These are phyloP conservation scores for Oncorhynchus kisutch DNA, from an alignment of 2,113 vertebrate genomes.

Conservation along the genomic window DNA sequence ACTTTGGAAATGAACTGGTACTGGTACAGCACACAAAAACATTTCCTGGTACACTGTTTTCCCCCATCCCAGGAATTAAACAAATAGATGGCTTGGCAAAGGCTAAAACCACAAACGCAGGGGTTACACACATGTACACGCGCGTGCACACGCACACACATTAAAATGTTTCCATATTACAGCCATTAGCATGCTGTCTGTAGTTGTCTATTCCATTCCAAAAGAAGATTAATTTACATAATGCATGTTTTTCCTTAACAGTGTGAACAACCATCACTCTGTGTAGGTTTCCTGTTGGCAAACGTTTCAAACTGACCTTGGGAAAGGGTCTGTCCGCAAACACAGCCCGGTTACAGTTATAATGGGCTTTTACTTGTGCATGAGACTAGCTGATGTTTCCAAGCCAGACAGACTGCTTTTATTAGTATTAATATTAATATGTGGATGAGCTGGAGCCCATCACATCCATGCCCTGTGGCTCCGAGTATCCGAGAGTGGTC, in stretches of 20 bases:
- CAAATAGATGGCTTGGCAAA: slow-evolving; percentile 15
- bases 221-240: slow-evolving; percentile 77
- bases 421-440: slow-evolving; percentile 83
- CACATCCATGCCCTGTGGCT: slow-evolving; percentile 63
- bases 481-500: slow-evolving; percentile 69
- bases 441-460: slow-evolving; percentile 64
- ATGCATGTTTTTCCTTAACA: slow-evolving; percentile 74
- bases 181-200: slow-evolving; percentile 66
- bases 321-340: slow-evolving; percentile 71
- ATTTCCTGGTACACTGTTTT: slow-evolving; percentile 29
- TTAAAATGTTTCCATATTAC: slow-evolving; percentile 71
- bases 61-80: background rate
- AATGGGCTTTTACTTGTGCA: slow-evolving; percentile 78
- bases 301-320: slow-evolving; percentile 79
- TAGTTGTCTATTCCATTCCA: slow-evolving; percentile 65
- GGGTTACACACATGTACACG: slow-evolving; percentile 11
- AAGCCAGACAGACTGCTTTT: slow-evolving; percentile 73
- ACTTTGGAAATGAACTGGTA: slow-evolving; percentile 36
- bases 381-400: slow-evolving; percentile 61
- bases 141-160: slow-evolving; percentile 42
- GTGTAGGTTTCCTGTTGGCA: slow-evolving; percentile 73
- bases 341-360: slow-evolving; percentile 63
- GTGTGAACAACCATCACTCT: slow-evolving; percentile 71
- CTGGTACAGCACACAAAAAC: slow-evolving; percentile 42
- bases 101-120: slow-evolving; percentile 2